Evolutionary conservation across 2,113 vertebrate genomes (phyloP).

Genomic region (Peromyscus maniculatus): DNA sequence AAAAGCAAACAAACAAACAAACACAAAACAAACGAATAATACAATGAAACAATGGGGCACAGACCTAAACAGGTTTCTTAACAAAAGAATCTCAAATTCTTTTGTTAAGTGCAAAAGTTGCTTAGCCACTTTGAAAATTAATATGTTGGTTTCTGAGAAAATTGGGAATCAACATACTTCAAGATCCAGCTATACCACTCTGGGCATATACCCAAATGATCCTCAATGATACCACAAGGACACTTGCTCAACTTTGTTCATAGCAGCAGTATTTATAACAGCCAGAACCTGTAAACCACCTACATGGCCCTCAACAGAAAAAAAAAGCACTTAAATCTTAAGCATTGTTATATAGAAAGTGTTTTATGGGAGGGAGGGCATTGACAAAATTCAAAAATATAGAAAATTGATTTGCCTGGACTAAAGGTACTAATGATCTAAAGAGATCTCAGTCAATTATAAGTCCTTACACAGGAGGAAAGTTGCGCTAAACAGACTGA

Average conservation of each 20-base stretch:
- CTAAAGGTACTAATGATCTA: neutral
- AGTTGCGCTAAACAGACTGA: accelerated
- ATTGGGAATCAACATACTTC: neutral
- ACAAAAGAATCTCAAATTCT: neutral
- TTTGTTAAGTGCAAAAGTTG: neutral
- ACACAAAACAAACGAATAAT: too few relatives aligned
- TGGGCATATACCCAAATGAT: neutral
- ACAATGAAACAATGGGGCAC: neutral
- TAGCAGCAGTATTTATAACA: neutral
- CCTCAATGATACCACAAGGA: neutral
- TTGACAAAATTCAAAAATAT: neutral
- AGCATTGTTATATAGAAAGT: neutral
- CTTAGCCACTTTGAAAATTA: neutral
- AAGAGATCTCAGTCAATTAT: neutral
- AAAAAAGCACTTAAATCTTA: neutral
- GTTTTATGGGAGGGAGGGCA: neutral
- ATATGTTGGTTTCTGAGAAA: neutral
- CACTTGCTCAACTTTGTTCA: neutral
- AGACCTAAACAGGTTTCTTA: neutral
- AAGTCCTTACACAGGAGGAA: neutral
- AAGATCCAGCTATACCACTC: neutral
- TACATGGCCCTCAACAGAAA: neutral
- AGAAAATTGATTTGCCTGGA: neutral
- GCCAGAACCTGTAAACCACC: neutral
- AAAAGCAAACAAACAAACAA: too few relatives aligned